Base-by-base conservation (phyloP, 2,113 vertebrate species). In the Pachypanchax playfairii region DNA sequence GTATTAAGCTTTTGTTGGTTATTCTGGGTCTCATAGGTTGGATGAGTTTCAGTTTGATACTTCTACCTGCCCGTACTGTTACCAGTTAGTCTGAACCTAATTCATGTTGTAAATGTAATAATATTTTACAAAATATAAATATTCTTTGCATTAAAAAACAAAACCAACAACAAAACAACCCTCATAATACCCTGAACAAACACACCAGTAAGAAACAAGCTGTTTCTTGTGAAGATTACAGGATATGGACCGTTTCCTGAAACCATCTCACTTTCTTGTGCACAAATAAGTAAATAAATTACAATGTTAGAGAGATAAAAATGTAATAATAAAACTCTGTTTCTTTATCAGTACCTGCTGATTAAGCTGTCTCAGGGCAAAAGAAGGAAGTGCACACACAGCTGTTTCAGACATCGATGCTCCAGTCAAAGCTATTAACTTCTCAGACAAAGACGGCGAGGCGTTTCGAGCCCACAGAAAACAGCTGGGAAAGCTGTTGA, bases 381-480 rank as follows among this genome's bases (percentile, higher is more conserved):
- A 47, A 25, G 51, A 69, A 38, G 42, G 41, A 65, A 68, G 50
- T 4, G 77, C 53, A 22, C 43, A 66, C 53, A 5, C 71, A 54
- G 65, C 65, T 42, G 55, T 78, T 70, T 52, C 41, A 21, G 22
- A 60, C 20, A 31, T 64, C 41, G 44, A 77, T 61, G 65, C 58
- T 21, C 26, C 42, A 55, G 63, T 83, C 72, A 74, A 75, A 79
- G 70, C 67, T 65, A 79, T 77, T 79, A 82, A 79, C 75, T 77
- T 46, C 50, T 22, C 65, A 21, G 53, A 83, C 77, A 83, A 70
- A 52, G 26, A 26, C 58, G 65, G 35, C 21, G 3, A 59, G 38
- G 42, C 52, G 20, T 4, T 38, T 39, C 0, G 28, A 29, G 66
- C 70, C 51, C 59, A 38, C 43, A 36, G 36, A 48, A 28, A 24